A percentile compares a stretch with the other conserved stretches of the same genome.
phyloP scores from a whole-genome alignment of 2,113 vertebrate genomes.

The Chlorodrepanis virens region DNA sequence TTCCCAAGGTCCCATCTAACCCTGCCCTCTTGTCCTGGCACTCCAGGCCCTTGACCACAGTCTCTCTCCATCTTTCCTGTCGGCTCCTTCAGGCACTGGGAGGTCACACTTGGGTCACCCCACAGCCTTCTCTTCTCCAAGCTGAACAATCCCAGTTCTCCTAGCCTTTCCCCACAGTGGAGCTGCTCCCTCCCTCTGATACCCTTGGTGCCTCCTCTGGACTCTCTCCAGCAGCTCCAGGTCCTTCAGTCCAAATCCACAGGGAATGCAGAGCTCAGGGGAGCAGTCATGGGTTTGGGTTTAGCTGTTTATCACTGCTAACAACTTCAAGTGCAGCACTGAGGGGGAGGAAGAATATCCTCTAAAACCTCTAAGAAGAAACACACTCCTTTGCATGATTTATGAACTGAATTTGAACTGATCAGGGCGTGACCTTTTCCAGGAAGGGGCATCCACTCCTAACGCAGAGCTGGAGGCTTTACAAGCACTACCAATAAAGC shows the following conservation, averaged over 20 bases:
- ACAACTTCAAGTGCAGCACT: neutral
- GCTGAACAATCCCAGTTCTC: neutral
- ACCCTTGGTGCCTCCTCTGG: neutral
- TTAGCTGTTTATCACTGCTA: neutral
- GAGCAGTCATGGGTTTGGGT: neutral
- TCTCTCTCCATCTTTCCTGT: neutral
- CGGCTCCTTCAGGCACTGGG: neutral
- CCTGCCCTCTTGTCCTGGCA: neutral
- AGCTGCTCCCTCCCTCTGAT: neutral
- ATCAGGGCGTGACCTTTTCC: constrained; percentile 22
- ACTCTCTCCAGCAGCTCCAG: neutral
- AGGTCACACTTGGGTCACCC: neutral
- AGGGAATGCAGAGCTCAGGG: neutral
- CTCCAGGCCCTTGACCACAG: neutral
- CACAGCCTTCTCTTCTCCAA: neutral
- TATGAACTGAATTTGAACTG: constrained; percentile 42
- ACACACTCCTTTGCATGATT: neutral
- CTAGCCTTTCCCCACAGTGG: neutral
- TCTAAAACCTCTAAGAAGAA: neutral
- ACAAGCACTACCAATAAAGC: neutral
- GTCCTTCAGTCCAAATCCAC: neutral
- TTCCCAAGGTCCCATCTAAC: neutral
- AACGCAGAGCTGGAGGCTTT: neutral
- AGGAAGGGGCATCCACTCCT: neutral
- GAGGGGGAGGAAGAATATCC: neutral